Conservation (phyloP, 2,888 invertebrate species). For the Bembecia ichneumoniformis region DNA sequence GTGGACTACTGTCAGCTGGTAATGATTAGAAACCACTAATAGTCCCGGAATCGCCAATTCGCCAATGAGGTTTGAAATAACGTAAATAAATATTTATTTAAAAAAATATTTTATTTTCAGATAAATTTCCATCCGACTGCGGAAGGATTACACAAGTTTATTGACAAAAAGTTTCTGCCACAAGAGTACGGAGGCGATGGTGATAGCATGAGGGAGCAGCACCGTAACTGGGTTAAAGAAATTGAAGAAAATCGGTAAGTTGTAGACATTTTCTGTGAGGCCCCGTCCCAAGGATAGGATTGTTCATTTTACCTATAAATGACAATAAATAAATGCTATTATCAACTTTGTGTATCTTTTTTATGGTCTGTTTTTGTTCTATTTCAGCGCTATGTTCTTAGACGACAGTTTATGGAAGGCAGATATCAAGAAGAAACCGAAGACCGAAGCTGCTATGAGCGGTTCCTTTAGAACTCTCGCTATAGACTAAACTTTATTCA, state of each 20-base stretch:
- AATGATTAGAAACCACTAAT: too few species aligned
- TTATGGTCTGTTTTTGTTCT: neutral
- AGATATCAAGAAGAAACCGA: conserved; percentile 63
- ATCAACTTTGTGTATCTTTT: too few species aligned
- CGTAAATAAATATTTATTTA: neutral
- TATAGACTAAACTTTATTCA: conserved; percentile 56
- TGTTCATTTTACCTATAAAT: too few species aligned
- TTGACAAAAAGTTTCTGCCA: conserved; percentile 76
- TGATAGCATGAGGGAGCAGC: conserved; percentile 66
- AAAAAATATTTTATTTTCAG: conserved; percentile 39
- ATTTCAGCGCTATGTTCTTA: conserved; percentile 60
- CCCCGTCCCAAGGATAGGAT: neutral
- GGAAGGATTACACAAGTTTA: conserved; percentile 67
- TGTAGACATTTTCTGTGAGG: neutral
- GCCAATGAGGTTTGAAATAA: neutral
- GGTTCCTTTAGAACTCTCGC: conserved; percentile 73
- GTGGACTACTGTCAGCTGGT: too few species aligned
- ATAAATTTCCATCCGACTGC: conserved; percentile 76
- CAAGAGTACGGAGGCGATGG: conserved; percentile 77
- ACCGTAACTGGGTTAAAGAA: conserved; percentile 61
- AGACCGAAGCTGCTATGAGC: conserved; percentile 44
- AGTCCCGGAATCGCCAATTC: too few species aligned
- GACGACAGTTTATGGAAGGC: conserved; percentile 73
- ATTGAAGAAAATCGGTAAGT: conserved; percentile 63
- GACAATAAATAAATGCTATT: too few species aligned